phyloP scores from a whole-genome alignment of 37 sponge, comb jelly and placozoan genomes.

The Oopsacas minuta region DNA sequence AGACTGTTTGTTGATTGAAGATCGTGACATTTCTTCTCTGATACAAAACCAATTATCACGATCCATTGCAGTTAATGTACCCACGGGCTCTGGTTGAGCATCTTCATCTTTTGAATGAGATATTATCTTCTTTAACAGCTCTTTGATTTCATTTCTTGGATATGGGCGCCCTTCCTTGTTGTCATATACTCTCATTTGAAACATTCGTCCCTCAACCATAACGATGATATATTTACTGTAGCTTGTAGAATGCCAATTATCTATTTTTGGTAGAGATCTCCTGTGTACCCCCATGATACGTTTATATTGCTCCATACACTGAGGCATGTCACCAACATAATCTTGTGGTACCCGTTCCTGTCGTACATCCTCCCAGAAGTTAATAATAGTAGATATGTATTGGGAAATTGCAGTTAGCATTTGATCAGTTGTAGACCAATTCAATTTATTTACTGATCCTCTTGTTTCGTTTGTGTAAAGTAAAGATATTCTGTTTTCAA shows the following conservation, averaged over 20 bases:
- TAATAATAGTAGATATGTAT: background rate
- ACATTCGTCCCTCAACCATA: conserved; percentile 36
- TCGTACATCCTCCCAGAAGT: background rate
- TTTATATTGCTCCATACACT: conserved; percentile 56
- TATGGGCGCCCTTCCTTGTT: background rate
- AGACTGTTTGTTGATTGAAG: background rate
- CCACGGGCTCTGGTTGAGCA: background rate
- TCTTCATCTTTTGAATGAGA: background rate
- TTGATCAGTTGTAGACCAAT: background rate
- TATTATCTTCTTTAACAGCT: background rate
- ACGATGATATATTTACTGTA: conserved; percentile 42
- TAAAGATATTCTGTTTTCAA: background rate
- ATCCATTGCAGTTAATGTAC: background rate
- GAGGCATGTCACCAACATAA: conserved; percentile 28
- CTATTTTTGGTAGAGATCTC: conserved; percentile 30
- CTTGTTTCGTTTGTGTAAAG: background rate
- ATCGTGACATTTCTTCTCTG: background rate
- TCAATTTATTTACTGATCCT: background rate
- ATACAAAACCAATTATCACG: background rate
- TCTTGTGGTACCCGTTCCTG: conserved; percentile 49
- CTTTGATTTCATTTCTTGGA: background rate
- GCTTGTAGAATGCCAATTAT: conserved; percentile 23
- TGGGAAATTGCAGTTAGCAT: background rate
- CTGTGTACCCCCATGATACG: conserved; percentile 31
- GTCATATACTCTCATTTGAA: background rate